Percentiles rank a stretch among this genome's conserved stretches.
phyloP scores from a whole-genome alignment of 2,888 invertebrate species.

The Unio delphinus region DNA sequence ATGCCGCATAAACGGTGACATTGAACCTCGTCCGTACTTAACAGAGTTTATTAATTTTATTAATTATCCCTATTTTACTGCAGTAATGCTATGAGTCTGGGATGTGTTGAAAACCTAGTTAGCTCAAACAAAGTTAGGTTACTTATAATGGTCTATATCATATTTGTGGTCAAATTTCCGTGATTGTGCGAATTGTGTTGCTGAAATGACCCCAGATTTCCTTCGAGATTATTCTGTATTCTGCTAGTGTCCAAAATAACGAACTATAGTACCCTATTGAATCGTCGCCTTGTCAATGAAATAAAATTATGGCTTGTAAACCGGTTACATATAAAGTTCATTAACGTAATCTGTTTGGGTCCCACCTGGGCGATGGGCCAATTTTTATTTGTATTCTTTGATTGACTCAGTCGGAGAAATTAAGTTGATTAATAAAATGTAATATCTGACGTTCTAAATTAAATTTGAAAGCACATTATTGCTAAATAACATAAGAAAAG shows the following conservation, averaged over 20 bases:
- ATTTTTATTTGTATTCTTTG: constrained; percentile 10
- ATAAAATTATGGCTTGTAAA: constrained; percentile 43
- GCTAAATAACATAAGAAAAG: constrained; percentile 7
- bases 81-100: constrained; percentile 4
- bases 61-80: constrained; percentile 22
- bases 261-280: constrained; percentile 25
- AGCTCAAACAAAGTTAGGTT: not conserved
- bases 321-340: constrained; percentile 28
- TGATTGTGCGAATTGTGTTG: constrained; percentile 10
- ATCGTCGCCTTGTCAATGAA: constrained; percentile 36
- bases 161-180: constrained; percentile 6
- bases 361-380: constrained; percentile 14
- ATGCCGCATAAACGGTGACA: too few species aligned
- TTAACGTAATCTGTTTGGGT: constrained; percentile 14
- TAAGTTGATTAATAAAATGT: constrained; percentile 38
- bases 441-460: constrained; percentile 26
- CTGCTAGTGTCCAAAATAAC: constrained; percentile 28
- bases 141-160: not conserved
- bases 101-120: constrained; percentile 4
- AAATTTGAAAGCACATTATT: constrained; percentile 19
- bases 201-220: constrained; percentile 4
- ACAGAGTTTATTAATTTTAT: constrained; percentile 44
- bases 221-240: constrained; percentile 30
- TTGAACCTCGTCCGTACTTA: constrained; percentile 2
- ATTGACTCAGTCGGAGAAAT: constrained; percentile 23